A percentile compares a stretch with the other conserved stretches of the same genome.
Conservation (phyloP, 1,140 invertebrate species). For the Drosophila punjabiensis region DNA sequence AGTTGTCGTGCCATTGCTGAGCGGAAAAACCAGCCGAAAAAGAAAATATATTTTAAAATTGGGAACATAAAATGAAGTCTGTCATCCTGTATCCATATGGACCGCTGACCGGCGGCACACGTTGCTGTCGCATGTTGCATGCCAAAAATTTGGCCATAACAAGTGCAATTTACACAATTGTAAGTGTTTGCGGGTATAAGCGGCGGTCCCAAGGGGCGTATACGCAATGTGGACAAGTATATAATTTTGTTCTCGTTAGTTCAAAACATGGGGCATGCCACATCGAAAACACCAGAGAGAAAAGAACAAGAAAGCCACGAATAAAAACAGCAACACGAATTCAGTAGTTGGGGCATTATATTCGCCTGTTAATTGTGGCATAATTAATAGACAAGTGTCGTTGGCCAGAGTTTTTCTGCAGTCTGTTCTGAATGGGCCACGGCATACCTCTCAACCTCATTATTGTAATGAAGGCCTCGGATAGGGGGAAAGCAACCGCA, state of each 20-base stretch:
- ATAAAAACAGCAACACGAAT: conserved; percentile 13
- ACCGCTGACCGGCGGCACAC: conserved; percentile 83
- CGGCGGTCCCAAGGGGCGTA: conserved; percentile 32
- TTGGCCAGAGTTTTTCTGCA: conserved; percentile 21
- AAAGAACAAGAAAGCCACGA: not conserved
- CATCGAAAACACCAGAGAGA: not conserved
- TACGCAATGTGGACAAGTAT: conserved; percentile 56
- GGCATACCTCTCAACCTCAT: conserved; percentile 23
- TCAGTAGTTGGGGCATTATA: conserved; percentile 40
- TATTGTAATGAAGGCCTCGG: conserved; percentile 16
- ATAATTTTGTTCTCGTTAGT: conserved; percentile 52
- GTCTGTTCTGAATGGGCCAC: conserved; percentile 21
- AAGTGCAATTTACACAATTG: conserved; percentile 89
- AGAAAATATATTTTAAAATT: conserved; percentile 34
- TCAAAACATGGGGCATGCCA: conserved; percentile 1
- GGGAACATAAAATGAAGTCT: conserved; percentile 86
- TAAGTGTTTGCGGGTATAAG: conserved; percentile 85
- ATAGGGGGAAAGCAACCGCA: not conserved
- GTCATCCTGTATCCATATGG: conserved; percentile 86
- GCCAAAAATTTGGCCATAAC: conserved; percentile 89
- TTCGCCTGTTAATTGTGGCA: conserved; percentile 60
- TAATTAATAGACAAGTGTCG: conserved; percentile 67
- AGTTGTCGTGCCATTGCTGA: conserved; percentile 39
- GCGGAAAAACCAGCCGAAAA: conserved; percentile 13
- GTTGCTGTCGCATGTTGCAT: conserved; percentile 88